phyloP scores from a whole-genome alignment of 2,113 vertebrate species.

The Sialia sialis region DNA sequence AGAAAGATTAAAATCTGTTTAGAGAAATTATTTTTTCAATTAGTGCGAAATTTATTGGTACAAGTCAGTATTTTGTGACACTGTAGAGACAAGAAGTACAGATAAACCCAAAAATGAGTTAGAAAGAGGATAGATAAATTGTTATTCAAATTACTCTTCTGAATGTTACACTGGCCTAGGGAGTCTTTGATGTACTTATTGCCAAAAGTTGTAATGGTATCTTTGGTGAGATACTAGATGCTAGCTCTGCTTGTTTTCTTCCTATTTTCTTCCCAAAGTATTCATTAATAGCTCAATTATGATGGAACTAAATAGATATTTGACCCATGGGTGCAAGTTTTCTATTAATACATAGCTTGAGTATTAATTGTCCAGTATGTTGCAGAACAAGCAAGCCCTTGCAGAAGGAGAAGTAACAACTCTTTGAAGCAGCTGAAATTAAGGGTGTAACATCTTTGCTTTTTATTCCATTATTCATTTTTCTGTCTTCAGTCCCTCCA shows the following conservation, averaged over 20 bases:
- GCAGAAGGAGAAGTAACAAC: neutral
- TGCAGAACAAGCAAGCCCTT: neutral
- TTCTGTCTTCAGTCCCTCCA: neutral
- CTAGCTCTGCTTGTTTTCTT: neutral
- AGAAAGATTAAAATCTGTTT: neutral
- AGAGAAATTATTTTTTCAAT: neutral
- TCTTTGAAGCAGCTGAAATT: neutral
- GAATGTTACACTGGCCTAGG: neutral
- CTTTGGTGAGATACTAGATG: neutral
- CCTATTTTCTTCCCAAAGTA: neutral
- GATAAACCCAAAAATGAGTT: neutral
- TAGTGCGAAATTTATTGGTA: neutral
- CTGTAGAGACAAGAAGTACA: neutral
- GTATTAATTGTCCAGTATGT: neutral
- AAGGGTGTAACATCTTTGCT: neutral
- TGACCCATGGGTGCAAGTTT: neutral
- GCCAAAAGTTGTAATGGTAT: neutral
- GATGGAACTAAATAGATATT: neutral
- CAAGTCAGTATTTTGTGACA: neutral
- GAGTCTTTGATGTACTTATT: neutral
- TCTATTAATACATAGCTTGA: neutral
- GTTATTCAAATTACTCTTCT: neutral
- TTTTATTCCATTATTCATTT: neutral
- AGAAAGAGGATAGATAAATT: neutral
- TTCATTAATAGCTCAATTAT: neutral